Percentiles rank a stretch among this genome's conserved stretches.
Conservation (phyloP, 2,888 invertebrate species). For the Amiota minor region DNA sequence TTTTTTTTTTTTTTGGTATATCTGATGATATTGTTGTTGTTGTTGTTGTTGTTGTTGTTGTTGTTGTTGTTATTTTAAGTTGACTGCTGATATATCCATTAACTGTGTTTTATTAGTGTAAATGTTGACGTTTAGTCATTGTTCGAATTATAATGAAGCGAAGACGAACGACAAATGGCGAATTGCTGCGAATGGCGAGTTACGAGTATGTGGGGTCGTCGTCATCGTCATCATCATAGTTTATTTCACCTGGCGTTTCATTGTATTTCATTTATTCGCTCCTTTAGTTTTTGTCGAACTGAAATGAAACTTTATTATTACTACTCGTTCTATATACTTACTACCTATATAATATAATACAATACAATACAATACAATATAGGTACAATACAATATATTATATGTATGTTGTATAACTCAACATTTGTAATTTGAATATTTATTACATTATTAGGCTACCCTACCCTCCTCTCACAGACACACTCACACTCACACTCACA, state of each 20-base stretch:
- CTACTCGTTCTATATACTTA: background rate
- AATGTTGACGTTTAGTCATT: constrained; percentile 61
- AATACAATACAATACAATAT: background rate
- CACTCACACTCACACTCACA: too few relatives aligned
- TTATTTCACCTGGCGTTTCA: constrained; percentile 25
- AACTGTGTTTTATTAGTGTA: constrained; percentile 61
- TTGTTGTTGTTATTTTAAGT: background rate
- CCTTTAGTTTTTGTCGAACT: background rate
- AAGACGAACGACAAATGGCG: background rate
- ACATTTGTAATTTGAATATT: constrained; percentile 61
- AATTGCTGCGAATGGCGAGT: too few relatives aligned
- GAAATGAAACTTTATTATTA: background rate
- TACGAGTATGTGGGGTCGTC: too few relatives aligned
- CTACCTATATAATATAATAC: background rate
- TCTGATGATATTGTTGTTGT: background rate
- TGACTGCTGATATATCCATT: constrained; percentile 56
- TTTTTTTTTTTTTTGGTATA: background rate
- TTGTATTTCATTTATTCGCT: constrained; percentile 6
- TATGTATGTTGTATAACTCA: too few relatives aligned
- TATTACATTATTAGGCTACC: constrained; percentile 57
- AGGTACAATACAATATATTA: background rate
- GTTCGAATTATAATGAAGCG: constrained; percentile 48
- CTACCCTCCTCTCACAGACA: too few relatives aligned
- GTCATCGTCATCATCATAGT: background rate
- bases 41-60: background rate